These are phyloP conservation scores for Stratiolaelaps scimitus DNA, from an alignment of 1,140 invertebrate species.

Conservation along the genomic window DNA sequence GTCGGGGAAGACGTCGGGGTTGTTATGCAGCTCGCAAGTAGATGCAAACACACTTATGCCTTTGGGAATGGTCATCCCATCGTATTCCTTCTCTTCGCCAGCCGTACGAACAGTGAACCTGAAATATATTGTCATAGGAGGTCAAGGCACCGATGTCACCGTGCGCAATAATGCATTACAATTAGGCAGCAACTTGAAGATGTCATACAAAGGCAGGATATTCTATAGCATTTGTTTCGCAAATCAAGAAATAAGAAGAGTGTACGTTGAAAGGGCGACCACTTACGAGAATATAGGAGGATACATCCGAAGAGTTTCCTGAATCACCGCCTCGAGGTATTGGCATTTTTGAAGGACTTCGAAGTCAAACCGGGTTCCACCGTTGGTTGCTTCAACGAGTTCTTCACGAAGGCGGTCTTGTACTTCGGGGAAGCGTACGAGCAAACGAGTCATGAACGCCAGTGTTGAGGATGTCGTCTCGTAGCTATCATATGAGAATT, in stretches of 20 bases:
- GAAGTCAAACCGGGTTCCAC: not conserved
- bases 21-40: constrained; percentile 52
- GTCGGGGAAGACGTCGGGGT: constrained; percentile 52
- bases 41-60: constrained; percentile 51
- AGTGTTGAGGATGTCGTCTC: constrained; percentile 45
- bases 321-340: not conserved
- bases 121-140: constrained; percentile 31
- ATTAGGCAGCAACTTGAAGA: not conserved
- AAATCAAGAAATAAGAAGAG: not conserved
- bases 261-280: not conserved
- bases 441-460: constrained; percentile 43
- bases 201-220: not conserved
- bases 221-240: not conserved
- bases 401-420: constrained; percentile 44
- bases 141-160: constrained; percentile 29
- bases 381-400: constrained; percentile 16
- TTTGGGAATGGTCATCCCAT: constrained; percentile 38
- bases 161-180: too few species aligned
- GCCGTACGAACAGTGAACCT: constrained; percentile 30
- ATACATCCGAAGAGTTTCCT: constrained; percentile 22
- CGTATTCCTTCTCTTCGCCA: constrained; percentile 27
- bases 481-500: constrained; percentile 33
- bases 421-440: constrained; percentile 43
- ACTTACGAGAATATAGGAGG: constrained; percentile 5
- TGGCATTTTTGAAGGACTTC: constrained; percentile 10